Percentiles rank a stretch among this genome's conserved stretches.
These are phyloP conservation scores for Coronaproctus castanopsis DNA, from an alignment of 2,888 invertebrate species.

Conservation along the genomic window DNA sequence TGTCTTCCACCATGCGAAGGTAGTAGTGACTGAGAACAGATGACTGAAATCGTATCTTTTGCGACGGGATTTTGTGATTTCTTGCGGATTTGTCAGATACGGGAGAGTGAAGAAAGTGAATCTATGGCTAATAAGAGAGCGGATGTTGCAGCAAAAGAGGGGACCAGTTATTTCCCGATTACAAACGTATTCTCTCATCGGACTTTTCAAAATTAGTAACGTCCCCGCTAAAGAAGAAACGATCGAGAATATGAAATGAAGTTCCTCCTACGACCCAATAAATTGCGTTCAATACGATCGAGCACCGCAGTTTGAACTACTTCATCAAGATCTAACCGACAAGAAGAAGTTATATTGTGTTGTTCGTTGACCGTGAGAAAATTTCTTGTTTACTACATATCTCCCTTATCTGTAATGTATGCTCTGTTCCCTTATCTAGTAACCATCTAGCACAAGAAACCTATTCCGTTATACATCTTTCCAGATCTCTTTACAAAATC, in stretches of 20 bases:
- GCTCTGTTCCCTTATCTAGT: not conserved
- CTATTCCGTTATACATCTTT: not conserved
- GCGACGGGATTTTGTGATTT: no score
- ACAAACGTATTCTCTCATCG: not conserved
- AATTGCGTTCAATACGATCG: not conserved
- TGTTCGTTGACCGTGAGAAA: not conserved
- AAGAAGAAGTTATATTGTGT: not conserved
- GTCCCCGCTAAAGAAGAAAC: not conserved
- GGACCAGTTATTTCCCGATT: not conserved
- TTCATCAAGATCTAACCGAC: not conserved
- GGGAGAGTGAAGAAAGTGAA: no score
- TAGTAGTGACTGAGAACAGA: no score
- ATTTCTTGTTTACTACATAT: not conserved
- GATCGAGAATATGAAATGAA: not conserved
- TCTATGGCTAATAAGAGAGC: not conserved
- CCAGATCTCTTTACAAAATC: not conserved
- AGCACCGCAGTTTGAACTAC: not conserved
- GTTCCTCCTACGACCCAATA: not conserved
- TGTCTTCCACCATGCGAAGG: no score
- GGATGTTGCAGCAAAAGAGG: not conserved
- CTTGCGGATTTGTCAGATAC: no score
- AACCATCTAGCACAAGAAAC: not conserved
- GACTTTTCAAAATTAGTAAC: not conserved
- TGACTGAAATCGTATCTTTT: no score
- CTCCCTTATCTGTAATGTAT: not conserved